Conservation (phyloP, 2,888 invertebrate genomes). For the Tinea pellionella region DNA sequence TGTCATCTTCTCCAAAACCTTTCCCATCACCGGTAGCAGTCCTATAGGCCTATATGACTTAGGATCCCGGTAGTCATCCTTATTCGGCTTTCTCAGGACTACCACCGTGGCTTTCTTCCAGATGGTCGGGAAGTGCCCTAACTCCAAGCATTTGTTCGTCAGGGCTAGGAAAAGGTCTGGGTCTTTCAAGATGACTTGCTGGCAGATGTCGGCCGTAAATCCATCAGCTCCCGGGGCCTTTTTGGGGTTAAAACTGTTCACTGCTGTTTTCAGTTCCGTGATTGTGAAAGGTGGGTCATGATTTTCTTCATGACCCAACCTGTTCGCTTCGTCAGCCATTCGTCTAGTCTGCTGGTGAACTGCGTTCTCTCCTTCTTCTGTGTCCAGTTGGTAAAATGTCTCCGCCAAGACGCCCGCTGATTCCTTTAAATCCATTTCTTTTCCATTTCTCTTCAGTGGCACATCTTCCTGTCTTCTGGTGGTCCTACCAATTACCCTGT, state of each 20-base stretch:
- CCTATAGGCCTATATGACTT: slow-evolving; percentile 6
- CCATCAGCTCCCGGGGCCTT: background rate
- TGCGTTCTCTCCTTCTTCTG: background rate
- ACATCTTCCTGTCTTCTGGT: background rate
- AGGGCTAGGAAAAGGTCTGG: slow-evolving; percentile 11
- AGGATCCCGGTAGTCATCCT: slow-evolving; percentile 14
- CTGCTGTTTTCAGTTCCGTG: background rate
- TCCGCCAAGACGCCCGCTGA: background rate
- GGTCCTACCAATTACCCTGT: background rate
- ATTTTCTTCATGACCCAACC: background rate
- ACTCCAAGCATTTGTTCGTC: slow-evolving; percentile 14
- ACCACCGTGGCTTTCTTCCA: slow-evolving; percentile 18
- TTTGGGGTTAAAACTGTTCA: background rate
- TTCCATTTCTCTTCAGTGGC: background rate
- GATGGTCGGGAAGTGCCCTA: slow-evolving; percentile 15
- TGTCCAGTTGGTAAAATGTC: background rate
- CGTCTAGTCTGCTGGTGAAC: background rate
- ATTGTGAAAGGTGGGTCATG: background rate
- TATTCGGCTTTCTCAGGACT: slow-evolving; percentile 17
- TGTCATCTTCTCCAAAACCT: background rate
- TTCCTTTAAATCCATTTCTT: background rate
- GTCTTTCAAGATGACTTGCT: too few species aligned
- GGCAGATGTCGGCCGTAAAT: background rate
- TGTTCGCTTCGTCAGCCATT: background rate
- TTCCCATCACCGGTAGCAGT: background rate